Percentiles rank a stretch among this genome's conserved stretches.
phyloP scores from a whole-genome alignment of 2,113 vertebrate species.

The Seriola dumerili region DNA sequence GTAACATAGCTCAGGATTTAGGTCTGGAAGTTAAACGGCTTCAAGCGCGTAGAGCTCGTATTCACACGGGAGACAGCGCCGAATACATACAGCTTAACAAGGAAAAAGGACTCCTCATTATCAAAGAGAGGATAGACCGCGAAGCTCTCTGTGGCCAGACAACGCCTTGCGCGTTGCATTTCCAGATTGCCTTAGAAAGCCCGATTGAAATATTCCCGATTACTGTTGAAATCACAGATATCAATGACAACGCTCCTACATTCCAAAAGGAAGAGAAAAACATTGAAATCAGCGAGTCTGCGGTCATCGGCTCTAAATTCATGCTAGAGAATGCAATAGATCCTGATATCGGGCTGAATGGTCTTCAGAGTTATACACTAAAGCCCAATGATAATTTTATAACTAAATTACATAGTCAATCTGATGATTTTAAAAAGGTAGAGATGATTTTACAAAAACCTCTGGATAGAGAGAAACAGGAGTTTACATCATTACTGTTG shows the following conservation, averaged over 20 bases:
- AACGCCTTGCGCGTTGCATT: slow-evolving; percentile 68
- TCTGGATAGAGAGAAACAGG: slow-evolving; percentile 65
- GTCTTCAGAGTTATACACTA: slow-evolving; percentile 83
- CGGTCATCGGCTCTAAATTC: slow-evolving; percentile 67
- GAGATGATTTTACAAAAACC: slow-evolving; percentile 67
- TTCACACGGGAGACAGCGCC: slow-evolving; percentile 53
- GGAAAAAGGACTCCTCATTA: slow-evolving; percentile 53
- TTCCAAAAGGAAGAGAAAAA: slow-evolving; percentile 57
- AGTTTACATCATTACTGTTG: slow-evolving; percentile 50
- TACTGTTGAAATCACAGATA: slow-evolving; percentile 72
- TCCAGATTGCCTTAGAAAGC: slow-evolving; percentile 67
- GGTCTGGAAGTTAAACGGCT: slow-evolving; percentile 66
- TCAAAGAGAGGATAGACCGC: slow-evolving; percentile 67
- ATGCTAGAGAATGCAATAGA: slow-evolving; percentile 69
- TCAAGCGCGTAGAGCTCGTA: slow-evolving; percentile 55
- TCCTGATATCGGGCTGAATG: slow-evolving; percentile 57
- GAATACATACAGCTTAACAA: slow-evolving; percentile 62
- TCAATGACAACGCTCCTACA: slow-evolving; percentile 76
- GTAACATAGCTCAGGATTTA: slow-evolving; percentile 69
- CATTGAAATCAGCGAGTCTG: slow-evolving; percentile 76
- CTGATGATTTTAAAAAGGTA: slow-evolving; percentile 60
- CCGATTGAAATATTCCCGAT: slow-evolving; percentile 75
- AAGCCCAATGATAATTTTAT: slow-evolving; percentile 78
- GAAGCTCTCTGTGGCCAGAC: slow-evolving; percentile 64
- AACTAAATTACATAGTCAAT: slow-evolving; percentile 65